Conservation (phyloP, 2,113 vertebrate genomes). For the Danio rerio region GRCz12tu NC_133191.1:56333001-56333500, state of each 20-base stretch:
- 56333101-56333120: not conserved
- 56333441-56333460: no score
- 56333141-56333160: constrained; percentile 28
- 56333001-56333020: not conserved
- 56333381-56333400: not conserved
- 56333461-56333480: no score
- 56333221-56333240: constrained; percentile 5
- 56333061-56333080: not conserved
- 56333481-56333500: no score
- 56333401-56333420: not conserved
- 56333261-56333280: not conserved
- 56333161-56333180: constrained; percentile 2
- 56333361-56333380: not conserved
- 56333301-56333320: not conserved
- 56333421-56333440: not conserved
- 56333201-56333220: not conserved
- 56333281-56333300: not conserved
- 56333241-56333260: not conserved
- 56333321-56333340: not conserved
- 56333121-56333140: not conserved
- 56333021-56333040: not conserved
- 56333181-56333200: constrained; percentile 6
- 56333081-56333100: not conserved
- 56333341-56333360: not conserved
- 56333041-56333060: not conserved